Conservation (phyloP, 2,797 vertebrate species). For the Cossypha caffra region DNA sequence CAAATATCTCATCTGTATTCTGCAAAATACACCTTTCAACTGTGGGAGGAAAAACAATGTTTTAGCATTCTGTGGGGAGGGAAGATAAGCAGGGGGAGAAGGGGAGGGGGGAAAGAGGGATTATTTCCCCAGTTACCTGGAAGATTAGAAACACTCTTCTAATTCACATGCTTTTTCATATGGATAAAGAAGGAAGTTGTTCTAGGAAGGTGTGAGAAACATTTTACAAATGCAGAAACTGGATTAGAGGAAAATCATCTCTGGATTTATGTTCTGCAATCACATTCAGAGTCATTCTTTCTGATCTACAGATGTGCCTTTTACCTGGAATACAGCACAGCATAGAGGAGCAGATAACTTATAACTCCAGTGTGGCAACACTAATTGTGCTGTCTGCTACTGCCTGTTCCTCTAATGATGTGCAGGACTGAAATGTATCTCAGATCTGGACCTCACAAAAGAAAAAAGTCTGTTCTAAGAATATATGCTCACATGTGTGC, state of each 20-base stretch:
- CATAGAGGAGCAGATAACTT: not conserved
- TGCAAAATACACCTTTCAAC: slow-evolving; percentile 63
- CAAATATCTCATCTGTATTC: slow-evolving; percentile 71
- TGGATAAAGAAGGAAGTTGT: slow-evolving; percentile 6
- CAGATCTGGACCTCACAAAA: not conserved
- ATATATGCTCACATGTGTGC: not conserved
- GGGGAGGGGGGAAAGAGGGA: not conserved
- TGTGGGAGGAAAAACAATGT: slow-evolving; percentile 48
- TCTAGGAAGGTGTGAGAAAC: slow-evolving; percentile 43
- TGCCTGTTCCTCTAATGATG: not conserved
- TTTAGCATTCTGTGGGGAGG: slow-evolving; percentile 49
- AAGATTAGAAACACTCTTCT: slow-evolving; percentile 58
- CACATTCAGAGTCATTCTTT: not conserved
- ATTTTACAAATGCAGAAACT: slow-evolving; percentile 55
- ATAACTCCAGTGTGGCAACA: not conserved
- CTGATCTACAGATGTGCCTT: not conserved
- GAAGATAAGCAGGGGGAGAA: slow-evolving; percentile 1
- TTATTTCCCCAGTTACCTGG: slow-evolving; percentile 49
- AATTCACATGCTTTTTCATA: slow-evolving; percentile 41
- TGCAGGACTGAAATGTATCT: not conserved
- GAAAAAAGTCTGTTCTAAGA: not conserved
- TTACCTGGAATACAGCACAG: not conserved
- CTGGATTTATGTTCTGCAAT: not conserved
- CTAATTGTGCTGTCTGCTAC: not conserved
- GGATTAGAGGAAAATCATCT: slow-evolving; percentile 41